Base-by-base conservation (phyloP, 2,113 vertebrate species). In the Glaucomys volans region DNA sequence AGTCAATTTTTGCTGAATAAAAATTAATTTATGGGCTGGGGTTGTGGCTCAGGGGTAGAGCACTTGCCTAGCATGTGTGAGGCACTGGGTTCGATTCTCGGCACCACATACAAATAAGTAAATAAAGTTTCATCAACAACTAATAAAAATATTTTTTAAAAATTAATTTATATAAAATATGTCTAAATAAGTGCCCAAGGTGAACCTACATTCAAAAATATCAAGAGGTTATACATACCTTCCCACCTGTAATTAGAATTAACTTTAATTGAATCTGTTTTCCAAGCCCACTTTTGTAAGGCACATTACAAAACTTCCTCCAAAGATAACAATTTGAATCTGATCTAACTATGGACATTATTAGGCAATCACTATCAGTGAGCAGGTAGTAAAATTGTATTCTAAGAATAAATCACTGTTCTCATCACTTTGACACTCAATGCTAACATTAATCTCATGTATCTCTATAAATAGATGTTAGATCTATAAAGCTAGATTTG, bases 151-250 rank as follows among this genome's bases (percentile, higher is more conserved):
- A n/a, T n/a, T n/a, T n/a, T n/a, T n/a, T 66, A 89, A 92, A 74
- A 89, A 47, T 69, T 85, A 80, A 69, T 26, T 8, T 40, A 50
- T 30, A 79, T 62, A 84, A 80, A 92, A 67, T 89, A 62, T 96
- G 4, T 92, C 67, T 80, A 81, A 69, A 69, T 69, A 89, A 81
- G 72, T 69, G 40, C 14, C n/a, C 20, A n/a, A 32, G 37, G 20
- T 69, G n/a, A 75, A 18, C 1, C 18, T 84, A 37, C 54, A 75
- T 81, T 92, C 88, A 96, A 92, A 96, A 17, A 89, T 32, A 80
- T 50, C 14, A 80, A 92, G 50, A 86, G 18, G 37, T 30, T 88
- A 69, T 28, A 1, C 37, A 74, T 79, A 93, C 80, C 16, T 81
- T 69, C 9, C 30, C 47, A 40, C 30, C 5, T 71, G 16, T 47